Evolutionary conservation across 2,888 invertebrate species (phyloP).

Genomic region (Melanostoma mellinum): DNA sequence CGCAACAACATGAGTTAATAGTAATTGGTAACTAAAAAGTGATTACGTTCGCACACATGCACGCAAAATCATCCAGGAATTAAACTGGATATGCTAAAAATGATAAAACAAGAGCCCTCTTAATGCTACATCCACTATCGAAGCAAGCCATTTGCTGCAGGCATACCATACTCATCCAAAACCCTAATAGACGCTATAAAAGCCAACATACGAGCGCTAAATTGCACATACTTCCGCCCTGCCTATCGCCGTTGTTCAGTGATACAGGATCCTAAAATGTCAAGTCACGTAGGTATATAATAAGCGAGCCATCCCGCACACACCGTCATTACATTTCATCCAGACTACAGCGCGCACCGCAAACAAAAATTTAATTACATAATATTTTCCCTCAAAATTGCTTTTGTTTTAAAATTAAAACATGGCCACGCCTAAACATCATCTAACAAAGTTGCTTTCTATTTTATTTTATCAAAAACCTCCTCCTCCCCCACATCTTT

Average conservation of each 20-base stretch:
- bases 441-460: background rate
- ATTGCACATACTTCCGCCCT: constrained; percentile 40
- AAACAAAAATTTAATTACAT: constrained; percentile 61
- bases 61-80: constrained; percentile 12
- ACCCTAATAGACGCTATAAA: constrained; percentile 57
- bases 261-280: constrained; percentile 54
- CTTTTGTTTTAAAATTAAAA: constrained; percentile 18
- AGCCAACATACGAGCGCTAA: constrained; percentile 55
- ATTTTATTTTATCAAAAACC: too few species aligned
- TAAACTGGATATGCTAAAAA: constrained; percentile 30
- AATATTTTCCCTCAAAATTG: constrained; percentile 24
- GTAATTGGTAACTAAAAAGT: constrained; percentile 59
- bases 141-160: constrained; percentile 25
- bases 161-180: constrained; percentile 31
- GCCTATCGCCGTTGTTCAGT: background rate
- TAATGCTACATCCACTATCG: constrained; percentile 22
- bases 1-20: constrained; percentile 42
- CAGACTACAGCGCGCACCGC: constrained; percentile 41
- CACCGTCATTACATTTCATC: constrained; percentile 37
- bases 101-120: constrained; percentile 36
- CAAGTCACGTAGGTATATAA: constrained; percentile 46
- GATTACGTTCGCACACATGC: constrained; percentile 27
- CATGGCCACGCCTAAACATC: constrained; percentile 1
- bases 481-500: background rate
- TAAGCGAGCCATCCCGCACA: constrained; percentile 15